Base-by-base conservation (phyloP, 2,797 vertebrate genomes). In the Eospalax fontanierii region DNA sequence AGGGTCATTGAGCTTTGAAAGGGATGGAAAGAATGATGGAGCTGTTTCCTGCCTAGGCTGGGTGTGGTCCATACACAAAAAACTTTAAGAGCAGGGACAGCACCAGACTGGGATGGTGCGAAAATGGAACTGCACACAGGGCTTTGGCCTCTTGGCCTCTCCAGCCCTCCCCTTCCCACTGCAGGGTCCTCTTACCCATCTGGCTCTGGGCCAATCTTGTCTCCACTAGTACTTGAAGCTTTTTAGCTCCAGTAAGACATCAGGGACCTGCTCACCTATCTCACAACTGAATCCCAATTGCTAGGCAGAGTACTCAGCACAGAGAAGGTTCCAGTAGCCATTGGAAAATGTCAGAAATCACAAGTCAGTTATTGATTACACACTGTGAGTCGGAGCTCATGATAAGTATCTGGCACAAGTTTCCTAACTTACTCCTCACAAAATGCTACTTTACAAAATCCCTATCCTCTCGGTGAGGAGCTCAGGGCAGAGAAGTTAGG, bases 51-150 rank as follows among this genome's bases (percentile, higher is more conserved):
- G 0, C 21, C 7, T 1, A 15, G 10, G 5, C 35, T 2, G 2
- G 38, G 38, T 24, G 0, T 0, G 24, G 16, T 0, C 7, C 33
- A 40, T 40, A 28, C 3, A 10, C 18, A 28, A 7, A 30, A 63
- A 35, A 1, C 50, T 1, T 50, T 0, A 4, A 22, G 35, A 4
- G 18, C 78, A 57, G 21, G 46, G 30, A 68, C 24, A 71, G 16
- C 16, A 0, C 38, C 11, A 4, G 73, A 12, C 30, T 14, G 0
- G 2, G 28, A 33, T 0, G 16, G 26, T 24, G 21, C 0, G 0
- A 46, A n/a, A 2, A 46, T 1, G 16, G 19, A 73, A 0, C 1
- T 0, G 19, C 10, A 3, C 0, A 4, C 0, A 18, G 33, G 9
- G 0, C 66, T 28, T 33, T n/a, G 16, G 61, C n/a, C 9, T 78